These are phyloP conservation scores for Poecile atricapillus DNA, from an alignment of 2,113 vertebrate genomes.

Conservation along the genomic window DNA sequence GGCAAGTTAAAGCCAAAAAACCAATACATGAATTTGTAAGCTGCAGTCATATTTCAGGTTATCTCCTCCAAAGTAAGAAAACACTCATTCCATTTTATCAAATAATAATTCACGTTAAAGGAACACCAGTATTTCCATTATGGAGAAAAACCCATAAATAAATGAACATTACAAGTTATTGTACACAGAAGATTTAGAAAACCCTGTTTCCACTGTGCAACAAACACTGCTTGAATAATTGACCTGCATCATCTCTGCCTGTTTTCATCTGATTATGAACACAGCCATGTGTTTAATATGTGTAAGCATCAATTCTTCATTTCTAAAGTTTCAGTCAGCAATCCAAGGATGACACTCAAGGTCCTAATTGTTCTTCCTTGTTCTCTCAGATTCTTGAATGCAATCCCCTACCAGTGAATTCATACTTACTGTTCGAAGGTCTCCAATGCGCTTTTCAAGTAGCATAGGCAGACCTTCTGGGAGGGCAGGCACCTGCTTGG, in stretches of 20 bases:
- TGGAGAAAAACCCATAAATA: background rate
- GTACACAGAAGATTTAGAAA: background rate
- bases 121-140: background rate
- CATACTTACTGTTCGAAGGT: constrained; percentile 87
- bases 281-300: background rate
- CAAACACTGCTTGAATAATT: background rate
- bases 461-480: constrained; percentile 86
- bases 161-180: background rate
- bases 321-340: background rate
- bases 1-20: background rate
- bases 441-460: constrained; percentile 91
- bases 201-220: background rate
- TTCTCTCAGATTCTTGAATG: background rate
- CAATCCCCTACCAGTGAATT: background rate
- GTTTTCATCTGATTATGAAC: background rate
- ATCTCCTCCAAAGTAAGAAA: background rate
- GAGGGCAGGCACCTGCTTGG: constrained; percentile 81
- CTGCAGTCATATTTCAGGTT: background rate
- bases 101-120: background rate
- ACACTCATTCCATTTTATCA: background rate
- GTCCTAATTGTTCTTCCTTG: background rate
- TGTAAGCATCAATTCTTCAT: background rate
- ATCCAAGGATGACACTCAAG: background rate
- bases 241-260: background rate
- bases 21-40: background rate